Conservation (phyloP, 2,797 vertebrate species). For the Cheirogaleus major region DNA sequence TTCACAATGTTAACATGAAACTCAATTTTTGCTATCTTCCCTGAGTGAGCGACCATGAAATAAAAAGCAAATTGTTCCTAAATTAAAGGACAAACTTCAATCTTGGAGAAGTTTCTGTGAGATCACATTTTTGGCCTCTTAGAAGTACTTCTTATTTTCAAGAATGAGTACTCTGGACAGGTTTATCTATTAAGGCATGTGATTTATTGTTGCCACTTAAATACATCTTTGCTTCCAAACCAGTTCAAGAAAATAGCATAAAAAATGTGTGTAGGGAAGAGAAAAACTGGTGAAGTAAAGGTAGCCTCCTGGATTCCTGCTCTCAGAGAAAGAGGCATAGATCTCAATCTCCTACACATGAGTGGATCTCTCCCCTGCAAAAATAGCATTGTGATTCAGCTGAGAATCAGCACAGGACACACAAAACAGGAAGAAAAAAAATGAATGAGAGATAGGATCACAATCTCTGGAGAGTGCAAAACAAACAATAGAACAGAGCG, state of each 20-base stretch:
- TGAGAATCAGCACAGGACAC: too few species aligned
- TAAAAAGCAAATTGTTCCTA: not conserved
- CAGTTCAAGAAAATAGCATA: not conserved
- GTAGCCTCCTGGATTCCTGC: too few species aligned
- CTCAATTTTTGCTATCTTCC: not conserved
- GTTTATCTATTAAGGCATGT: not conserved
- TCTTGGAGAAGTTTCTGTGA: not conserved
- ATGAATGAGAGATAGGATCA: too few species aligned
- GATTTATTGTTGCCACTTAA: not conserved
- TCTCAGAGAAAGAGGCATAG: too few species aligned
- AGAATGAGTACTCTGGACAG: not conserved
- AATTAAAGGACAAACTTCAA: not conserved
- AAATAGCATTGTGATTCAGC: too few species aligned
- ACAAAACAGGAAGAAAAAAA: too few species aligned
- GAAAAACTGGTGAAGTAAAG: too few species aligned
- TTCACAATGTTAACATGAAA: not conserved
- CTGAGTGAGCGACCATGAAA: slow-evolving; percentile 2
- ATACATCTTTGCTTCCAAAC: not conserved
- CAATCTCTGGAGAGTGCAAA: too few species aligned
- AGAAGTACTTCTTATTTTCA: not conserved
- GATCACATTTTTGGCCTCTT: not conserved
- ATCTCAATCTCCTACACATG: too few species aligned
- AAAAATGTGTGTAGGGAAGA: not conserved
- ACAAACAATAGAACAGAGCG: too few species aligned
- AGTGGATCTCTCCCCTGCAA: too few species aligned